Base-by-base conservation (phyloP, 35 echinoderm and acorn worm genomes). In the Hemicentrotus pulcherrimus region DNA sequence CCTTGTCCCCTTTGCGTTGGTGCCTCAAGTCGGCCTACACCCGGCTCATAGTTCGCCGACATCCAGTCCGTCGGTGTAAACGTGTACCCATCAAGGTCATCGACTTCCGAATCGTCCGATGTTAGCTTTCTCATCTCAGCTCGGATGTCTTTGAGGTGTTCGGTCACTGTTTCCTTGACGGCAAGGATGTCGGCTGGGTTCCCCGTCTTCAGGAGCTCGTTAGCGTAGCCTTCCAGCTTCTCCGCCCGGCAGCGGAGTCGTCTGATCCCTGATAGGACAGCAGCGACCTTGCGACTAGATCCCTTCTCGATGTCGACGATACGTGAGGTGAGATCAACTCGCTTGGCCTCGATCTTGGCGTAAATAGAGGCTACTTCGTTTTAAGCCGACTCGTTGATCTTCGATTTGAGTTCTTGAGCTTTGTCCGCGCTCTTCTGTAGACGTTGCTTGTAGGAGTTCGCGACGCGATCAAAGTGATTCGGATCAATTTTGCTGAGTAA, bases 321-420 rank as follows among this genome's bases (percentile, higher is more conserved):
- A 31, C 91, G 45, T n/a, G 48, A 11, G 2, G 10, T 93, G 32
- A 93, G 91, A 47, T 58, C 91, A 9, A 31, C 46, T 12, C 91
- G 91, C 48, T 93, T 93, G 18, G 91, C 91, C 46, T 93, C 91
- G 48, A 93, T 93, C 91, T 93, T 93, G 46, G 91, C 91, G 91
- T 93, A 93, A 58, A 93, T 9, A 9, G 46, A 93, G 91, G 91
- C 91, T 32, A 93, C 11, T n/a, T 93, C 91, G 31, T 58, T 93
- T 47, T 93, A 47, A 46, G 91, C 91, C 3, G 91, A 47, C 14
- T 93, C 91, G 30, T 93, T 93, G 19, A 93, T 47, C 48, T 93
- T 93, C 19, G 47, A 10, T 47, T 47, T 93, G 12, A 93, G 91
- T 93, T 93, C 47, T 31, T 58, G 16, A 13, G 46, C 91, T 58